phyloP scores from a whole-genome alignment of 2,888 invertebrate genomes.

The Atethmia centrago region DNA sequence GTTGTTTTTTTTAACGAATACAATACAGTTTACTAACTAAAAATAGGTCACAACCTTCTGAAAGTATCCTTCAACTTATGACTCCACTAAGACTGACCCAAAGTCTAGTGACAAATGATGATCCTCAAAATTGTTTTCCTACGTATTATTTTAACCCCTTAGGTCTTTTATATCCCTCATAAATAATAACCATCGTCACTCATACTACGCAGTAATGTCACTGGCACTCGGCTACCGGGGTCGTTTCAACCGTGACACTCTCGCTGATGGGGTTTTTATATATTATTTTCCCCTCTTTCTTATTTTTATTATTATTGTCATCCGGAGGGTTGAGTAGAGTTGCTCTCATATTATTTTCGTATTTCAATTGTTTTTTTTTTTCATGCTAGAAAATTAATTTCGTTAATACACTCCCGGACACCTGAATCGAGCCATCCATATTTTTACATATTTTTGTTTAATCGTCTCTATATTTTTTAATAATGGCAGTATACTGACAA shows the following conservation, averaged over 20 bases:
- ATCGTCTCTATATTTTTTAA: too few relatives aligned
- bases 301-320: constrained; percentile 24
- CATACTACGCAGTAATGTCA: constrained; percentile 49
- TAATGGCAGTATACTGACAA: too few relatives aligned
- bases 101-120: constrained; percentile 22
- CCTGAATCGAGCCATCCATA: too few relatives aligned
- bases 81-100: neutral
- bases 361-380: neutral
- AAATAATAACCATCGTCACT: constrained; percentile 57
- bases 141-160: constrained; percentile 8
- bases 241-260: constrained; percentile 47
- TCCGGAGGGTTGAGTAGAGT: neutral
- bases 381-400: neutral
- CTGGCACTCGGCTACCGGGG: constrained; percentile 50
- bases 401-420: too few relatives aligned
- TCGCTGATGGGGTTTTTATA: constrained; percentile 48
- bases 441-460: too few relatives aligned
- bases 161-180: constrained; percentile 43
- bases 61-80: neutral
- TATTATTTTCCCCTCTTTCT: constrained; percentile 16
- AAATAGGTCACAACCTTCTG: neutral
- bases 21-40: neutral
- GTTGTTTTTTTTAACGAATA: too few relatives aligned
- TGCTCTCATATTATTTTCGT: neutral
- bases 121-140: constrained; percentile 21